Conservation (phyloP, 2,113 vertebrate species). For the Thalassarche chlororhynchos region DNA sequence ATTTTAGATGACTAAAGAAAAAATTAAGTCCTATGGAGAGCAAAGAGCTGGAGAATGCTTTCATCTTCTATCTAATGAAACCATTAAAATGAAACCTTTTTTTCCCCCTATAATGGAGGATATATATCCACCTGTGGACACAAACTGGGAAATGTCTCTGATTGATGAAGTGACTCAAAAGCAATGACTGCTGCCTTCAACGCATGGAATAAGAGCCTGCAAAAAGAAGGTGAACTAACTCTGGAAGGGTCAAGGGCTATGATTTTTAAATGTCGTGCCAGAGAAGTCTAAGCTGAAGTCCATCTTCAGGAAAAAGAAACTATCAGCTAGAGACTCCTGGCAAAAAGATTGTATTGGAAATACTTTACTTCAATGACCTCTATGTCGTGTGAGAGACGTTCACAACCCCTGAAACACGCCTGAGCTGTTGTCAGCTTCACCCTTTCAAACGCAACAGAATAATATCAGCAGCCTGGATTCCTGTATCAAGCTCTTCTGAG, state of each 20-base stretch:
- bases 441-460: not conserved
- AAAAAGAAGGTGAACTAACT: not conserved
- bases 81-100: not conserved
- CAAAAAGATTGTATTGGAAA: not conserved
- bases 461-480: not conserved
- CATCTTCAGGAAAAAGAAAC: not conserved
- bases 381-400: not conserved
- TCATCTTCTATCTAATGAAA: not conserved
- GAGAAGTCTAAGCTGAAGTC: not conserved
- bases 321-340: not conserved
- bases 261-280: not conserved
- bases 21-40: not conserved
- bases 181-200: not conserved
- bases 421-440: not conserved
- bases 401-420: not conserved
- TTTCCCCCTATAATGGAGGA: not conserved
- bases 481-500: not conserved
- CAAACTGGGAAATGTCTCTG: not conserved
- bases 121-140: not conserved
- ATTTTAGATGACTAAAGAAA: not conserved
- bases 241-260: not conserved
- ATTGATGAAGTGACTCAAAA: not conserved
- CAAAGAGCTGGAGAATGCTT: not conserved
- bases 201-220: not conserved
- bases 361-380: not conserved